phyloP scores from a whole-genome alignment of 2,797 vertebrate species.

The Gephyroberyx darwinii region DNA sequence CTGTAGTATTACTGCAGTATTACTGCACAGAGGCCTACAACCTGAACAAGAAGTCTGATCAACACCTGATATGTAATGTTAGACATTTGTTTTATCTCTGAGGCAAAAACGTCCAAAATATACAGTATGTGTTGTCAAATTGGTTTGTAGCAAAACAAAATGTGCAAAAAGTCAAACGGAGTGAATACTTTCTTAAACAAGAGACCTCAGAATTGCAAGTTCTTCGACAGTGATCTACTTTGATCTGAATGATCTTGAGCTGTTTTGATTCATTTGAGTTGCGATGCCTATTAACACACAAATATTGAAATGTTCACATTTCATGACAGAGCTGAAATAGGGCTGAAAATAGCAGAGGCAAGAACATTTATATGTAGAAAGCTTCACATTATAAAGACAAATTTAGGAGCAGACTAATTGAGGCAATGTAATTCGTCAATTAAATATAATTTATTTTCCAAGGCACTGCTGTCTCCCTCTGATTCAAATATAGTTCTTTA shows the following conservation, averaged over 20 bases:
- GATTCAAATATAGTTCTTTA: conserved; percentile 89
- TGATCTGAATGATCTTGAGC: conserved; percentile 47
- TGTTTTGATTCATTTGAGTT: conserved; percentile 67
- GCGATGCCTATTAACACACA: conserved; percentile 75
- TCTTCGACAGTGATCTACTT: conserved; percentile 43
- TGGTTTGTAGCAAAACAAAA: background rate
- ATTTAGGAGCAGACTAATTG: conserved; percentile 82
- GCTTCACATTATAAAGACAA: conserved; percentile 81
- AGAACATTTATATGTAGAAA: conserved; percentile 79
- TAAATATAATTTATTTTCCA: conserved; percentile 82
- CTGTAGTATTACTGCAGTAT: too few relatives aligned
- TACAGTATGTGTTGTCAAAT: background rate
- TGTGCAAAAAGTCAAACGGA: background rate
- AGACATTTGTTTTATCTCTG: too few relatives aligned
- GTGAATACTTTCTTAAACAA: background rate
- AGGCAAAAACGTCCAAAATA: background rate
- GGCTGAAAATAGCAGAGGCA: conserved; percentile 78
- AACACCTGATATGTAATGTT: too few relatives aligned
- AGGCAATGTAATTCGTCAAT: conserved; percentile 83
- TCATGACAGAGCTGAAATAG: conserved; percentile 67
- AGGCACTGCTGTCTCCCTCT: conserved; percentile 73
- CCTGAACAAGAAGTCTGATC: too few relatives aligned
- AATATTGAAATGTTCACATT: conserved; percentile 78
- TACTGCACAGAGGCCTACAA: too few relatives aligned
- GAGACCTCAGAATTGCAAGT: conserved; percentile 3